phyloP scores from a whole-genome alignment of 2,113 vertebrate species.

The Clupea harengus region DNA sequence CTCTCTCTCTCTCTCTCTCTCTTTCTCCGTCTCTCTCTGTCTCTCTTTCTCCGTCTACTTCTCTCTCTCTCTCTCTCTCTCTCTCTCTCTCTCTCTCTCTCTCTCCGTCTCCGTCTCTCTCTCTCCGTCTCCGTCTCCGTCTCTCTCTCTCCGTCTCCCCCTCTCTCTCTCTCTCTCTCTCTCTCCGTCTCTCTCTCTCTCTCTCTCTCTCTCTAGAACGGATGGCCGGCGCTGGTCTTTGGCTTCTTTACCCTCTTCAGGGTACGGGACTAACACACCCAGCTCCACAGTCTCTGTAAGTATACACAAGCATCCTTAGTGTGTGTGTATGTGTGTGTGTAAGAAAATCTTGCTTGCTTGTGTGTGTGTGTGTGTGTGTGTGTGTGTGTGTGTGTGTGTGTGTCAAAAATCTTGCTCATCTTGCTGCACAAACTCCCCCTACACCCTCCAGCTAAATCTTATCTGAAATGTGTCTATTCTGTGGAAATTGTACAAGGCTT shows the following conservation, averaged over 20 bases:
- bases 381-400: conserved; percentile 19
- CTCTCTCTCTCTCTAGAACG: conserved; percentile 70
- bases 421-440: background rate
- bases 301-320: conserved; percentile 30
- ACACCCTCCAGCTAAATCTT: conserved; percentile 12
- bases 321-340: conserved; percentile 30
- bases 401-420: background rate
- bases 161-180: too few species aligned
- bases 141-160: too few species aligned
- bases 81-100: too few species aligned
- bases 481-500: background rate
- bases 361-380: too few species aligned
- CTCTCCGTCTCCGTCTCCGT: too few species aligned
- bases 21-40: too few species aligned
- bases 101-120: too few species aligned
- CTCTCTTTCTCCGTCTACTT: too few species aligned
- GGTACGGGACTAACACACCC: conserved; percentile 97
- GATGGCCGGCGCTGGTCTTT: conserved; percentile 97
- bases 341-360: background rate
- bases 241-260: conserved; percentile 93
- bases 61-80: too few species aligned
- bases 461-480: background rate
- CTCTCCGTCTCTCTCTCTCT: background rate
- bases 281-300: conserved; percentile 97
- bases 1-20: too few species aligned